Conservation (phyloP, 1,140 invertebrate species). For the Antheraea mylitta region DNA sequence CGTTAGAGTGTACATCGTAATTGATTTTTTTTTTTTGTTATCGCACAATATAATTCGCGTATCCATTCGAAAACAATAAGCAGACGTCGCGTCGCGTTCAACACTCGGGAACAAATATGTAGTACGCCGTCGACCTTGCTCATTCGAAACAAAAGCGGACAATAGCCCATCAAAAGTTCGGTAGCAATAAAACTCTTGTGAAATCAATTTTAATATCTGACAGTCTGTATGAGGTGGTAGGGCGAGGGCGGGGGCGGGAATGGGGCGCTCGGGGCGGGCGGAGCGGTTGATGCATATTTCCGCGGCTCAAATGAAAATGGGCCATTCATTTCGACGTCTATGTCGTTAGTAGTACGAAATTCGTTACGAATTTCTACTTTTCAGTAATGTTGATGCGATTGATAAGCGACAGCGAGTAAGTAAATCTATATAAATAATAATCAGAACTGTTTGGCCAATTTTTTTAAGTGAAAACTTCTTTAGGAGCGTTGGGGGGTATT, state of each 20-base stretch:
- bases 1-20: background rate
- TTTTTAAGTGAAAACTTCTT: too few relatives aligned
- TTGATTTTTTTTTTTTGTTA: background rate
- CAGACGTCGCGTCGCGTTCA: background rate
- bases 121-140: slow-evolving; percentile 1
- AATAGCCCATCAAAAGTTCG: slow-evolving; percentile 17
- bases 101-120: background rate
- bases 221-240: background rate
- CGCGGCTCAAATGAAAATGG: slow-evolving; percentile 13
- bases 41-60: background rate
- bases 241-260: background rate
- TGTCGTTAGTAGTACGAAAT: slow-evolving; percentile 27
- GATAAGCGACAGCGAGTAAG: background rate
- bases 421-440: background rate
- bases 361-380: slow-evolving; percentile 17
- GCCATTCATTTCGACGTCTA: slow-evolving; percentile 28
- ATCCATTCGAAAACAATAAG: background rate
- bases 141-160: slow-evolving; percentile 23
- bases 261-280: background rate
- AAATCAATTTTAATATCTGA: slow-evolving; percentile 44
- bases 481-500: too few relatives aligned
- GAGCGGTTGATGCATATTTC: slow-evolving; percentile 2
- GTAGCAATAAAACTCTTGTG: slow-evolving; percentile 32
- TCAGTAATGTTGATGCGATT: background rate
- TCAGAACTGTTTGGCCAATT: too few relatives aligned